A percentile compares a stretch with the other conserved stretches of the same genome.
These are phyloP conservation scores for Cynocephalus volans DNA, from an alignment of 2,113 vertebrate species.

Conservation along the genomic window DNA sequence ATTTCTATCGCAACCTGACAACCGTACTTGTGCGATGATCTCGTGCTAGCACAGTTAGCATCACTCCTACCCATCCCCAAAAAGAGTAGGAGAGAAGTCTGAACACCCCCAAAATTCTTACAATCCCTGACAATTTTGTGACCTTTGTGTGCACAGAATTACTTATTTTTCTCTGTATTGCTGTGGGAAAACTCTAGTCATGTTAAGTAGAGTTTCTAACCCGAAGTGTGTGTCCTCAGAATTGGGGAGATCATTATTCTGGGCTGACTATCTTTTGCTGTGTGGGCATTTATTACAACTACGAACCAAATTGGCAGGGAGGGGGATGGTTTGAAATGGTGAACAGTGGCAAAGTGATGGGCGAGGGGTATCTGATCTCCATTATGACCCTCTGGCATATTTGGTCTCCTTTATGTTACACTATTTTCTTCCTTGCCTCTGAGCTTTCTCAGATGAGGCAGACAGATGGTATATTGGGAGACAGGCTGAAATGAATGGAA, in stretches of 20 bases:
- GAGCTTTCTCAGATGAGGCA: slow-evolving; percentile 48
- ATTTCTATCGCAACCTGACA: background rate
- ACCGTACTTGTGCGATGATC: background rate
- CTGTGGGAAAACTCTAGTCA: slow-evolving; percentile 27
- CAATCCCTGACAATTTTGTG: background rate
- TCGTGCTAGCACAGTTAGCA: background rate
- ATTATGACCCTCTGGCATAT: accelerated
- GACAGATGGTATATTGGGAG: slow-evolving; percentile 72
- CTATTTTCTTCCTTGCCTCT: slow-evolving; percentile 50
- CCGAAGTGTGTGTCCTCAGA: background rate
- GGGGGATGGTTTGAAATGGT: background rate
- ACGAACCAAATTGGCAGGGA: background rate
- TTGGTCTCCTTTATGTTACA: slow-evolving; percentile 51
- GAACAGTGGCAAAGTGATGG: accelerated
- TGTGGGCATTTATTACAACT: background rate
- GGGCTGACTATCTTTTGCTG: background rate
- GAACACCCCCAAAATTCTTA: background rate
- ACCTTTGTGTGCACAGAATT: slow-evolving; percentile 19
- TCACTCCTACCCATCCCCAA: background rate
- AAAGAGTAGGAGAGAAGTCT: background rate
- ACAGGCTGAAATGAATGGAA: slow-evolving; percentile 73
- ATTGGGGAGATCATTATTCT: background rate
- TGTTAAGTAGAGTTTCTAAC: background rate
- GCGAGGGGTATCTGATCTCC: background rate
- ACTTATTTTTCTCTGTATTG: slow-evolving; percentile 9